phyloP scores from a whole-genome alignment of 1,140 invertebrate genomes.

The Trinorchestia longiramus region DNA sequence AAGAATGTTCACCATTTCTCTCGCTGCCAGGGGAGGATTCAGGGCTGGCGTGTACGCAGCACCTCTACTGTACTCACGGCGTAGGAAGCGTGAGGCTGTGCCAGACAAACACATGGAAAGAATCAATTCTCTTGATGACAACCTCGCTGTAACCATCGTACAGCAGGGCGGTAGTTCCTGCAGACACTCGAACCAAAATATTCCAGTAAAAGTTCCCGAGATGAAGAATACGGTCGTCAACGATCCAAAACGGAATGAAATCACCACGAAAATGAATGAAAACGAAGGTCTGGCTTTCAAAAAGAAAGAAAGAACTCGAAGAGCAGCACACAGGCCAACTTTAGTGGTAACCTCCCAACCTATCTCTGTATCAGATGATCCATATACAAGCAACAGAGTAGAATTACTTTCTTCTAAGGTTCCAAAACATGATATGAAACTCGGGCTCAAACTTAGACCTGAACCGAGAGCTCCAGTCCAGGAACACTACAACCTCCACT shows the following conservation, averaged over 20 bases:
- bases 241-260: neutral
- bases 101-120: neutral
- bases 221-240: neutral
- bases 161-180: neutral
- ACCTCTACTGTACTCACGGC: neutral
- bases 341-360: conserved; percentile 23
- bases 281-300: neutral
- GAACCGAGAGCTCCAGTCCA: neutral
- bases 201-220: neutral
- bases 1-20: neutral
- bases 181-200: neutral
- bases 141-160: neutral
- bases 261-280: neutral
- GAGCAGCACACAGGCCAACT: neutral
- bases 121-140: neutral
- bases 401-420: neutral
- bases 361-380: conserved; percentile 4
- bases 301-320: neutral
- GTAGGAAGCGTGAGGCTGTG: neutral
- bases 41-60: neutral
- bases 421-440: neutral
- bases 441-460: neutral
- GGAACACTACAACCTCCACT: neutral
- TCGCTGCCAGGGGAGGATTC: neutral
- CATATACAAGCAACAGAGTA: neutral